These are phyloP conservation scores for Meandrina meandrites DNA, from an alignment of 92 coral and sea anemone genomes.

Conservation along the genomic window DNA sequence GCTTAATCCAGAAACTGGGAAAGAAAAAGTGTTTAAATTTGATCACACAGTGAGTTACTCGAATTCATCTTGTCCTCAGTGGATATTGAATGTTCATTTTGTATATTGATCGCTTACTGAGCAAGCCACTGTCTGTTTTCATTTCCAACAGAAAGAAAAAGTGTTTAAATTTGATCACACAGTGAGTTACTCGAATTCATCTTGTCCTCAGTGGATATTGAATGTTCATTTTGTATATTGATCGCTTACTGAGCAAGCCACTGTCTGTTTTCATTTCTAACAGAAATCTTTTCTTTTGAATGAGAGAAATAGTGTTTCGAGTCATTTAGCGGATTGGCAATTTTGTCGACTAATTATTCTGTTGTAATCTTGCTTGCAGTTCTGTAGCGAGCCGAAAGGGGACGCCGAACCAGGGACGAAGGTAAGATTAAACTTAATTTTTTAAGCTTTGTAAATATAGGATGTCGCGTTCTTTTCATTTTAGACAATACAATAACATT, in stretches of 20 bases:
- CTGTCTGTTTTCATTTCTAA: constrained; percentile 12
- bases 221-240: not conserved
- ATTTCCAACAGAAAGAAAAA: not conserved
- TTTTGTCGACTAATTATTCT: constrained; percentile 34
- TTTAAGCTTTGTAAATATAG: constrained; percentile 22
- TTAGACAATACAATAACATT: constrained; percentile 1
- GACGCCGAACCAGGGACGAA: constrained; percentile 33
- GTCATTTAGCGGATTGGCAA: constrained; percentile 14
- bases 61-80: not conserved
- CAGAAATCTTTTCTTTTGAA: not conserved
- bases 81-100: not conserved
- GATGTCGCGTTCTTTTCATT: constrained; percentile 14
- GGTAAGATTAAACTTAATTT: constrained; percentile 37
- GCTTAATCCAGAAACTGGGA: constrained; percentile 73
- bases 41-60: constrained; percentile 80
- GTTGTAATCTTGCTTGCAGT: constrained; percentile 45
- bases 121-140: constrained; percentile 16
- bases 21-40: constrained; percentile 81
- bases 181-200: not conserved
- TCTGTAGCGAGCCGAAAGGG: constrained; percentile 41
- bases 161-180: too few relatives aligned
- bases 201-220: not conserved
- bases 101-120: constrained; percentile 29
- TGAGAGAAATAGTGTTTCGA: not conserved
- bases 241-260: constrained; percentile 27